Evolutionary conservation across 2,797 vertebrate genomes (phyloP), one percentile per base, ranked within the genome.

Genomic region (Myiotriccus ornatus): DNA sequence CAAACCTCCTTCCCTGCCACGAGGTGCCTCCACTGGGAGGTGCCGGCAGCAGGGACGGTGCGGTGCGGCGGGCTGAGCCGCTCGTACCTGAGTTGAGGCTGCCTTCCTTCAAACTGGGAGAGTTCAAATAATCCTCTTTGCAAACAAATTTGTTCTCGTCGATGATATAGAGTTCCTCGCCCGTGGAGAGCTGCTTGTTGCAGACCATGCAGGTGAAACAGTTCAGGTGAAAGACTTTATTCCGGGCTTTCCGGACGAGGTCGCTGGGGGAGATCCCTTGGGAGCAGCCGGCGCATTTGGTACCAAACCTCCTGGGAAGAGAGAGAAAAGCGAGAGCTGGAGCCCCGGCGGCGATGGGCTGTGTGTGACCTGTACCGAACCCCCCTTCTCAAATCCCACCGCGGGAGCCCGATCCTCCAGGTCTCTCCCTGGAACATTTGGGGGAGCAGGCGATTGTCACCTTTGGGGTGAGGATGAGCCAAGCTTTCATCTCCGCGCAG

Each of bases 121-220:
- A 98, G 97, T 97, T 99, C 97, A 98, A 43, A 95, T 99, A 99
- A 96, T 99, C 99, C 86, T 99, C 99, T 96, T 99, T 99, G 97
- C 99, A 99, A 96, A 99, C 99, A 59, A 99, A 99, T 97, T 99
- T 99, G 97, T 99, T 99, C 49, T 99, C 99, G 89, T 99, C 99
- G 57, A 99, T 99, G 94, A 99, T 99, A 87, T 99, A 99, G 73
- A 99, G 98, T 89, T 99, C 99, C 98, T 99, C 99, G 32, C 99
- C 99, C 25, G 99, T 99, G 96, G 99, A 99, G 94, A 99, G 98
- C 98, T 99, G 99, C 96, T 99, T 99, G 98, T 99, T 99, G 93
- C 99, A 99, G 85, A 99, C 99, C 99, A 99, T 99, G 97, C 99
- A 99, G 85, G 99, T 99, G 97, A 99, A 99, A 97, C 99, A 99